Evolutionary conservation across 2,888 invertebrate genomes (phyloP).

Genomic region (Gryllus longicercus): DNA sequence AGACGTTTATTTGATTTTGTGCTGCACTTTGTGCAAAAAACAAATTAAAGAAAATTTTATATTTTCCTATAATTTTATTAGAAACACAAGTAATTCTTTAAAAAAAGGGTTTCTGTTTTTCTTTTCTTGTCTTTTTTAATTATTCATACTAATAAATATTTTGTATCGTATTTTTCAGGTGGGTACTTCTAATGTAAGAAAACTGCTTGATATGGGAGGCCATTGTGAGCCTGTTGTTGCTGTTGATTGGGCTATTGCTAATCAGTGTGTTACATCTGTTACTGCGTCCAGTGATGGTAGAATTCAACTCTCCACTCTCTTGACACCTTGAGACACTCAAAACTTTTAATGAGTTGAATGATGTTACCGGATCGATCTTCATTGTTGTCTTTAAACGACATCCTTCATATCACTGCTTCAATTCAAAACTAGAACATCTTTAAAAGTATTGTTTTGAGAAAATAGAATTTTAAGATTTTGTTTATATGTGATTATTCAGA

Average conservation of each 20-base stretch:
- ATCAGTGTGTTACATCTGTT: slow-evolving; percentile 57
- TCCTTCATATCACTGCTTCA: not conserved
- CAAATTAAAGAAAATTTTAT: too few species aligned
- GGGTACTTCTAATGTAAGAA: slow-evolving; percentile 44
- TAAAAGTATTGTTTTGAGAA: too few species aligned
- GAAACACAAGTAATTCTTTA: too few species aligned
- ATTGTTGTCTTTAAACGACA: not conserved
- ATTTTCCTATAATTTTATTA: too few species aligned
- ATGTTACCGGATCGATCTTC: too few species aligned
- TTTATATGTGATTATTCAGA: not conserved
- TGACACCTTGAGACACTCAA: slow-evolving; percentile 46
- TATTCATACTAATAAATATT: too few species aligned
- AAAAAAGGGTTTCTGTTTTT: too few species aligned
- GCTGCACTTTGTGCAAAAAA: too few species aligned
- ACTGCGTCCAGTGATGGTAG: slow-evolving; percentile 59
- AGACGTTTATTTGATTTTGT: not conserved
- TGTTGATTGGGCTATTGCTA: slow-evolving; percentile 59
- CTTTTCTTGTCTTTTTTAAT: too few species aligned
- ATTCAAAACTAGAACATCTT: too few species aligned
- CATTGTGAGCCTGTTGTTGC: slow-evolving; percentile 54
- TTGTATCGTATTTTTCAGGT: slow-evolving; percentile 41
- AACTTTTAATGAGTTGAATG: too few species aligned
- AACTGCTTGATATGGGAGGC: slow-evolving; percentile 52
- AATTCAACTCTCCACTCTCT: slow-evolving; percentile 55
- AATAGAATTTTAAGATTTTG: not conserved